Percentiles rank a stretch among this genome's conserved stretches.
These are phyloP conservation scores for Spicauda simplicius DNA, from an alignment of 2,888 invertebrate species.

Conservation along the genomic window DNA sequence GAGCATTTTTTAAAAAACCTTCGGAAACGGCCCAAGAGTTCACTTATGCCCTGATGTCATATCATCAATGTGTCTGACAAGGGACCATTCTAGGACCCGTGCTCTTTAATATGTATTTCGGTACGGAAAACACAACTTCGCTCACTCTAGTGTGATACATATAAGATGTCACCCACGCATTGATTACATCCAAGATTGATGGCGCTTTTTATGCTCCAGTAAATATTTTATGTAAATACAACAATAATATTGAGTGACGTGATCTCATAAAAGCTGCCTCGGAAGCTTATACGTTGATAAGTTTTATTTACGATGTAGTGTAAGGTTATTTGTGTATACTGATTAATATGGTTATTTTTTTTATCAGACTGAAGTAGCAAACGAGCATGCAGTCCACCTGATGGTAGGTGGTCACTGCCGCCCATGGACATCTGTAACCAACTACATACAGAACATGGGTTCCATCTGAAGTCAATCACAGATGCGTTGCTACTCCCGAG, in stretches of 20 bases:
- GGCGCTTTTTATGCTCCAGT: constrained; percentile 27
- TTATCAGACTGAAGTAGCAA: too few species aligned
- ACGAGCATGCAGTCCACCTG: too few species aligned
- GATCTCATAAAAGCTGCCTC: constrained; percentile 6
- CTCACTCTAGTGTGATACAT: neutral
- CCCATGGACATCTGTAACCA: too few species aligned
- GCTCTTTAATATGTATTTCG: constrained; percentile 18
- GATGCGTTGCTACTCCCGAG: too few species aligned
- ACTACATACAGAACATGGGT: too few species aligned
- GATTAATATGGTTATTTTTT: too few species aligned
- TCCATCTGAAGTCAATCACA: too few species aligned
- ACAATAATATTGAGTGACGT: constrained; percentile 11
- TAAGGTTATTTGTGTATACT: neutral
- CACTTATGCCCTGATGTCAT: constrained; percentile 39
- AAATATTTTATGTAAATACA: constrained; percentile 33
- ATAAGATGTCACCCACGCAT: constrained; percentile 14
- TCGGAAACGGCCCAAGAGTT: neutral
- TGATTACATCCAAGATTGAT: constrained; percentile 28
- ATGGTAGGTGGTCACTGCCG: too few species aligned
- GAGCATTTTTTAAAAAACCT: neutral
- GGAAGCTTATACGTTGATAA: constrained; percentile 14
- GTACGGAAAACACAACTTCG: neutral
- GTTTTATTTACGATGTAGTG: neutral
- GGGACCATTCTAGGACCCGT: constrained; percentile 43
- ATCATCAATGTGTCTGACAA: constrained; percentile 51